These are phyloP conservation scores for Drosophila rellima DNA, from an alignment of 2,888 invertebrate species.

Conservation along the genomic window DNA sequence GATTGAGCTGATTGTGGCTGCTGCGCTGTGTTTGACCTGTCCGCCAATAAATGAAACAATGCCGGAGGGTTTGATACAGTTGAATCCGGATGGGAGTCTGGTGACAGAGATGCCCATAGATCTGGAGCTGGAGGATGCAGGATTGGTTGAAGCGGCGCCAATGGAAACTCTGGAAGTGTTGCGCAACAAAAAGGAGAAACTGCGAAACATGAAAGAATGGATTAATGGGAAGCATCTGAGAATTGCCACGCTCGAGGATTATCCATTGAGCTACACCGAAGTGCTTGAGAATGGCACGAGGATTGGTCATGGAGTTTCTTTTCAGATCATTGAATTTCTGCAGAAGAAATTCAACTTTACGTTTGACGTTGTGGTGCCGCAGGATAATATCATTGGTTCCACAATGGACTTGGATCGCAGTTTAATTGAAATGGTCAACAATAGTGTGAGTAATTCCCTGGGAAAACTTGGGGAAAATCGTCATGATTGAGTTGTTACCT, in stretches of 20 bases:
- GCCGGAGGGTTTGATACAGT: conserved; percentile 55
- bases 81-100: conserved; percentile 50
- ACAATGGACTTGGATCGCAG: conserved; percentile 87
- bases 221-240: conserved; percentile 82
- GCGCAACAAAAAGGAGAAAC: conserved; percentile 62
- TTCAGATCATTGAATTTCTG: conserved; percentile 90
- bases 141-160: conserved; percentile 50
- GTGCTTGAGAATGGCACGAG: conserved; percentile 86
- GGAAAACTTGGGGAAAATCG: not conserved
- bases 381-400: conserved; percentile 88
- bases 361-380: conserved; percentile 89
- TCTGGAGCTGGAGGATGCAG: conserved; percentile 24
- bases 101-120: conserved; percentile 48
- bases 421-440: conserved; percentile 88
- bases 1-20: conserved; percentile 81
- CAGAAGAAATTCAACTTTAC: conserved; percentile 90
- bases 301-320: conserved; percentile 90
- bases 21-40: conserved; percentile 81
- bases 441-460: conserved; percentile 53
- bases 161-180: conserved; percentile 66
- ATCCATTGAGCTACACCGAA: conserved; percentile 88
- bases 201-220: conserved; percentile 71
- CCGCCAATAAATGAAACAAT: conserved; percentile 56
- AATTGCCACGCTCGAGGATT: conserved; percentile 87
- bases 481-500: not conserved